A percentile compares a stretch with the other conserved stretches of the same genome.
Evolutionary conservation across 2,113 vertebrate genomes (phyloP).

Genomic region (Actenoides lindsayi): DNA sequence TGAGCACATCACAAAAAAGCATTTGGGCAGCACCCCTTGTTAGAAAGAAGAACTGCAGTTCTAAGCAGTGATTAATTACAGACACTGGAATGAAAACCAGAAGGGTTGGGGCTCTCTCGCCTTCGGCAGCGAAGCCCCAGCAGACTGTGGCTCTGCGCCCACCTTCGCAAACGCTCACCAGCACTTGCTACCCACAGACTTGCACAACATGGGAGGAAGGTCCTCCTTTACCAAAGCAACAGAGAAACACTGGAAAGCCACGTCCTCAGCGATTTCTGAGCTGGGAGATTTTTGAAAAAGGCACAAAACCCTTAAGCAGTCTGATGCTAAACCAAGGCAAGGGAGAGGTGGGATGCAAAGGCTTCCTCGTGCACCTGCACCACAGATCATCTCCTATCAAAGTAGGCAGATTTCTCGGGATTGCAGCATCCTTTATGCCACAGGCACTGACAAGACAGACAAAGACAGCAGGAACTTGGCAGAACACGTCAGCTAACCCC

Average conservation of each 20-base stretch:
- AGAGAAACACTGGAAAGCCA: background rate
- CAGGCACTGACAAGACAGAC: background rate
- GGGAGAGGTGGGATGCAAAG: background rate
- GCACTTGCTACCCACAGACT: background rate
- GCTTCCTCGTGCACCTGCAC: background rate
- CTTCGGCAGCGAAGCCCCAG: background rate
- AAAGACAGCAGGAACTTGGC: background rate
- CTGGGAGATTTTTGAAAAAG: background rate
- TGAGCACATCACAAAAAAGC: conserved; percentile 32
- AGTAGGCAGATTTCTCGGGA: background rate
- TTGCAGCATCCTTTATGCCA: background rate
- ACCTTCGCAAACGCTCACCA: background rate
- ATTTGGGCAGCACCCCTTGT: conserved; percentile 33
- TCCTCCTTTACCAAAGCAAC: rapidly evolving
- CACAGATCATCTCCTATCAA: background rate
- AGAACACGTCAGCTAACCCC: background rate
- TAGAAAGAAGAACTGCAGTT: conserved; percentile 50
- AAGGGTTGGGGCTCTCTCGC: rapidly evolving
- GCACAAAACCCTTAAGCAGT: background rate
- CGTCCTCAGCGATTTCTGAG: background rate
- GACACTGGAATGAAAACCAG: background rate
- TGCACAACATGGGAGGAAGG: background rate
- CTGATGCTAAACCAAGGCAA: rapidly evolving
- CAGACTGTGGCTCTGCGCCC: background rate
- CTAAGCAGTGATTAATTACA: conserved; percentile 8